Evolutionary conservation across 2,113 vertebrate species (phyloP).

Genomic region (Tonatia bakeri): DNA sequence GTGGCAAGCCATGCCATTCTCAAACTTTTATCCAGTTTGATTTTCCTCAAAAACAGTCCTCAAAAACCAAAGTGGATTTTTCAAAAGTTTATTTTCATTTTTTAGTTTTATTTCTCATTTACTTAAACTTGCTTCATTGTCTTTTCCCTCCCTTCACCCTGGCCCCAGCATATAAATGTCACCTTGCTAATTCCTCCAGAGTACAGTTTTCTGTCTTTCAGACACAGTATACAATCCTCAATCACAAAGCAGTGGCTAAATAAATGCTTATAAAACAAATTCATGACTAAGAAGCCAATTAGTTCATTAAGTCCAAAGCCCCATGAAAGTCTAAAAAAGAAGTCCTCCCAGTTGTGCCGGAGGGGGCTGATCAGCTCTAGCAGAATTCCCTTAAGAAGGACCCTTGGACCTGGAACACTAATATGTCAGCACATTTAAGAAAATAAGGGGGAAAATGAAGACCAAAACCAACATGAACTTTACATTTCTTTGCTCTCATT

Average conservation of each 20-base stretch:
- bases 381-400: neutral
- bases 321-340: neutral
- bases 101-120: neutral
- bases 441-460: neutral
- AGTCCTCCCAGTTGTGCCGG: neutral
- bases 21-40: neutral
- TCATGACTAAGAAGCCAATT: neutral
- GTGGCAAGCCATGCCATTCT: neutral
- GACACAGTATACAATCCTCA: too few relatives aligned
- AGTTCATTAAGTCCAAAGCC: neutral
- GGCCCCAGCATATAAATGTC: neutral
- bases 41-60: neutral
- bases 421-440: neutral
- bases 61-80: neutral
- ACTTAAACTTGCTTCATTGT: neutral
- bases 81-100: neutral
- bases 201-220: neutral
- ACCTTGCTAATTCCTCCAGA: neutral
- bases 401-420: neutral
- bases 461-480: conserved; percentile 11
- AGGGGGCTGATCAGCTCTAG: neutral
- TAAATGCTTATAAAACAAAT: neutral
- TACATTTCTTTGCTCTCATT: conserved; percentile 10
- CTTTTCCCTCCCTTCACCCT: neutral
- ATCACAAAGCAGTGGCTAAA: neutral